Base-by-base conservation (phyloP, 2,113 vertebrate species). In the Forbesichthys agassizii region DNA sequence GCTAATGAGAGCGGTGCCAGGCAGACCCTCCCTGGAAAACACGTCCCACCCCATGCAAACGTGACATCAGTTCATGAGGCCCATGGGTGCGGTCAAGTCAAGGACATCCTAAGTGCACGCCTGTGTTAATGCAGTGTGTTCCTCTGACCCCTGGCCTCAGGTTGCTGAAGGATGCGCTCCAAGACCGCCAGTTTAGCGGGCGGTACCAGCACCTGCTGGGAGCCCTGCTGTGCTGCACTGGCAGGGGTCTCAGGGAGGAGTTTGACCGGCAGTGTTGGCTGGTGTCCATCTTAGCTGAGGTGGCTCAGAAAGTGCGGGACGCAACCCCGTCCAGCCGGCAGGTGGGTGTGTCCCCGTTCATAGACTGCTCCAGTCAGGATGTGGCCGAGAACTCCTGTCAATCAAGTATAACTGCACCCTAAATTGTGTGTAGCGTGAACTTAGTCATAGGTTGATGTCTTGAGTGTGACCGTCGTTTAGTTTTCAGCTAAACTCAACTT, bases 161-260 rank as follows among this genome's bases (percentile, higher is more conserved):
- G 97, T 78, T 98, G 82, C 90, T 99, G 82, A 98, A 98, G 89
- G 97, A 99, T 0, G 92, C 94, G 56, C 93, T 99, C 11, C 96
- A 97, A 88, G 97, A 99, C 83, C 95, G 95, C 0, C 97, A 98
- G 93, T 98, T 98, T 92, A 96, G 94, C n/a, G 95, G 95, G 77
- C 94, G 98, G 0, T 99, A 98, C 85, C 98, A 98, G 89, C 96
- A 96, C 69, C 92, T 98, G 68, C 94, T 98, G 85, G 97, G 95
- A 0, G 97, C 96, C 3, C 84, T 99, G 83, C 89, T 99, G 11
- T 98, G 97, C 92, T 99, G 97, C 80, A 95, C 93, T 0, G 97
- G 97, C 3, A 94, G 95, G 58, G 94, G 94, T 10, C 93, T 97
- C 58, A 82, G 96, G 1, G 96, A 98, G 5, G 95, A 98, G 88